These are phyloP conservation scores for Dicycla oo DNA, from an alignment of 2,888 invertebrate species.

Conservation along the genomic window DNA sequence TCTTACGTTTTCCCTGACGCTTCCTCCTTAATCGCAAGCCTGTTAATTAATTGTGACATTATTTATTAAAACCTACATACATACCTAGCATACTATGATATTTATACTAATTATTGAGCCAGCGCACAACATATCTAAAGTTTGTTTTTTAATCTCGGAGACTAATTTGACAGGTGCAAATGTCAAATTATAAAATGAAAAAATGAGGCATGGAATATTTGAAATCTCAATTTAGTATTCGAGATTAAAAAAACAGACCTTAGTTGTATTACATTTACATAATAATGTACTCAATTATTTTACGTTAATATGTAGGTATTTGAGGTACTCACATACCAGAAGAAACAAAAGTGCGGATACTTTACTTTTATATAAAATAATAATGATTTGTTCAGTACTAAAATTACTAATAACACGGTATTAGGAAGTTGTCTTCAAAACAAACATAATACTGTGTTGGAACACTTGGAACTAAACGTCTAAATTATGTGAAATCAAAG, in stretches of 20 bases:
- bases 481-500: not conserved
- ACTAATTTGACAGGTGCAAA: no score
- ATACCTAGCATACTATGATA: no score
- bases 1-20: no score
- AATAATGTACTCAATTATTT: not conserved
- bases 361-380: slow-evolving; percentile 2
- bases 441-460: not conserved
- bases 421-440: not conserved
- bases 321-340: not conserved
- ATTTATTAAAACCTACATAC: no score
- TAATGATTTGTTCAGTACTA: slow-evolving; percentile 9
- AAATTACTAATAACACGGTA: not conserved
- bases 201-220: no score
- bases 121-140: not conserved
- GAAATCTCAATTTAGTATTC: no score
- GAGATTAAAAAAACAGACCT: no score
- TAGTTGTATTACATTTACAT: not conserved
- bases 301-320: not conserved
- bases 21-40: not conserved
- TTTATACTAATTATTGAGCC: slow-evolving; percentile 15
- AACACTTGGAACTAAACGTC: not conserved
- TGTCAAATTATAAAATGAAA: no score
- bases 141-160: no score
- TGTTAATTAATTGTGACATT: not conserved
- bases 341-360: not conserved